Evolutionary conservation across 2,888 invertebrate species (phyloP).

Genomic region (Hartigia nigra): DNA sequence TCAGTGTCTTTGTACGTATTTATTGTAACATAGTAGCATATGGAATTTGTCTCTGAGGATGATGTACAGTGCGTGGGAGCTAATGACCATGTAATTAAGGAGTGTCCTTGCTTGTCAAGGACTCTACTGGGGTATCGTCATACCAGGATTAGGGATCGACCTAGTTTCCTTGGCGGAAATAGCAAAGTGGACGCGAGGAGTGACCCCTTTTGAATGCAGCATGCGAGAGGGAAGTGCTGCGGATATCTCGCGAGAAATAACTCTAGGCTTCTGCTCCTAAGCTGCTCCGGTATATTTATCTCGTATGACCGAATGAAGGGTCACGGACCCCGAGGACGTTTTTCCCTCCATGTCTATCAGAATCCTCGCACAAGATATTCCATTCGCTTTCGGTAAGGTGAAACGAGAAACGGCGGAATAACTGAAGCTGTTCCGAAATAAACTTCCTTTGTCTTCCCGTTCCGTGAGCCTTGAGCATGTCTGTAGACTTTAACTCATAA

Average conservation of each 20-base stretch:
- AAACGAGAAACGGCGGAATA: conserved; percentile 17
- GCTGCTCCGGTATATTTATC: conserved; percentile 34
- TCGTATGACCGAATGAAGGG: conserved; percentile 27
- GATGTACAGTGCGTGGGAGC: not conserved
- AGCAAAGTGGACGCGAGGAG: conserved; percentile 39
- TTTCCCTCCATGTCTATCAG: not conserved
- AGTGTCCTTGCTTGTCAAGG: not conserved
- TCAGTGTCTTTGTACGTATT: not conserved
- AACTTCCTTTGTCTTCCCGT: not conserved
- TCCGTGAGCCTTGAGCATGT: not conserved
- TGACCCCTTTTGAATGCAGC: conserved; percentile 38
- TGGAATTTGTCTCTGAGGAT: not conserved
- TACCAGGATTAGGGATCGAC: conserved; percentile 28
- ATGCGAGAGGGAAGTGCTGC: conserved; percentile 12
- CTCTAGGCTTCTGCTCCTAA: conserved; percentile 27
- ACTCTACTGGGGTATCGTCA: not conserved
- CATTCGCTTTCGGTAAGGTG: conserved; percentile 15
- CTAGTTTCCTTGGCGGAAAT: conserved; percentile 48
- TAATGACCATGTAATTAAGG: not conserved
- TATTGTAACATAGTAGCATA: not conserved
- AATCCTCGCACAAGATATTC: not conserved
- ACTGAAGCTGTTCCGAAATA: conserved; percentile 23
- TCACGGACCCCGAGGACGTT: conserved; percentile 26
- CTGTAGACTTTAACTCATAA: not conserved
- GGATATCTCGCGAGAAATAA: conserved; percentile 39